Evolutionary conservation across 2,888 invertebrate genomes (phyloP).

Genomic region (Agrochola litura): DNA sequence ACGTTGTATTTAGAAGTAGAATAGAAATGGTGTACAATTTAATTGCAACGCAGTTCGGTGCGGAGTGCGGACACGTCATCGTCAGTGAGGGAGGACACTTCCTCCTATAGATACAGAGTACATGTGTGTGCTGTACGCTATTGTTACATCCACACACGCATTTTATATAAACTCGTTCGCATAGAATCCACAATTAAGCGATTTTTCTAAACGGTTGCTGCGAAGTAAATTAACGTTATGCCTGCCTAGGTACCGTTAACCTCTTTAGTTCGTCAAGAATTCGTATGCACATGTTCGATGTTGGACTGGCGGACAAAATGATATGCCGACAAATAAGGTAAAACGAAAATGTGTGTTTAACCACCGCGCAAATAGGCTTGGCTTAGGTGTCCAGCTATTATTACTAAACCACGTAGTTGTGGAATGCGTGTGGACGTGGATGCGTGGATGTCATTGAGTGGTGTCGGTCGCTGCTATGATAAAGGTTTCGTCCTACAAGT

Average conservation of each 20-base stretch:
- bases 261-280: slow-evolving; percentile 49
- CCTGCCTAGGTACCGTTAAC: slow-evolving; percentile 55
- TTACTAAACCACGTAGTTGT: slow-evolving; percentile 13
- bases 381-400: slow-evolving; percentile 38
- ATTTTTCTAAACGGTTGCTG: slow-evolving; percentile 31
- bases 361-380: slow-evolving; percentile 47
- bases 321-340: slow-evolving; percentile 38
- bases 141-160: slow-evolving; percentile 23
- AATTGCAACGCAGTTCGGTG: slow-evolving; percentile 56
- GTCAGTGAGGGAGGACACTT: slow-evolving; percentile 62
- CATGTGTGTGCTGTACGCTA: slow-evolving; percentile 27
- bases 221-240: slow-evolving; percentile 53
- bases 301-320: slow-evolving; percentile 14
- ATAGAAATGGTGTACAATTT: slow-evolving; percentile 58
- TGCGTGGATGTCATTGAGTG: slow-evolving; percentile 59
- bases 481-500: slow-evolving; percentile 66
- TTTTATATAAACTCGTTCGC: slow-evolving; percentile 16
- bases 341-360: slow-evolving; percentile 37
- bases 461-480: slow-evolving; percentile 65
- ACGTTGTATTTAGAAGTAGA: slow-evolving; percentile 61
- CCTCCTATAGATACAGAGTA: slow-evolving; percentile 50
- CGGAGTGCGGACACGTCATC: slow-evolving; percentile 51
- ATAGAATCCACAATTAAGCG: slow-evolving; percentile 31
- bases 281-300: slow-evolving; percentile 50
- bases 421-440: slow-evolving; percentile 31